Conservation (phyloP, 2,888 invertebrate species). For the Xanthostigma xanthostigma region DNA sequence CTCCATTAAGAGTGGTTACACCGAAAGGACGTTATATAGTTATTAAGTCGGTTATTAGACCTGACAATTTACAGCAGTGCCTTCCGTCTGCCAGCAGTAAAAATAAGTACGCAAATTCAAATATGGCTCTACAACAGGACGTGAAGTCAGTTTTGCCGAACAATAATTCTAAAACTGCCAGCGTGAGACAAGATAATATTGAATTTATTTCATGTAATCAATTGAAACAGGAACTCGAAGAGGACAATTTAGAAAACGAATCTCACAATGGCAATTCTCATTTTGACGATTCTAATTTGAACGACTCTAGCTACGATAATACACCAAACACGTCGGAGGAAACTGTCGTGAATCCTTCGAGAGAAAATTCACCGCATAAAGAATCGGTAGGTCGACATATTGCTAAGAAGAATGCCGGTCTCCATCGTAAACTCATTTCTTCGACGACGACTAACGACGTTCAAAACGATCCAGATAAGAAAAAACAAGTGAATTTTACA, state of each 20-base stretch:
- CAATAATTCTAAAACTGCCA: background rate
- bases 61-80: background rate
- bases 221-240: too few species aligned
- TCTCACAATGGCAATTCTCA: too few species aligned
- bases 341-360: background rate
- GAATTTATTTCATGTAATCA: background rate
- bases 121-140: too few species aligned
- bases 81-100: too few species aligned
- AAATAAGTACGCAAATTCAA: too few species aligned
- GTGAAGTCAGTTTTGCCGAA: background rate
- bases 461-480: background rate
- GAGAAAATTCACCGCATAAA: background rate
- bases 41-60: constrained; percentile 5
- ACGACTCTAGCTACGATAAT: background rate
- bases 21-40: constrained; percentile 4
- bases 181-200: background rate
- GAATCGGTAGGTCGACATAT: background rate
- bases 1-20: too few species aligned
- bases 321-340: too few species aligned
- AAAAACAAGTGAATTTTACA: background rate
- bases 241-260: too few species aligned
- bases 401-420: background rate
- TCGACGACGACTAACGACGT: too few species aligned
- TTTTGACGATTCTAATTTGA: background rate
- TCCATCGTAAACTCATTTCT: background rate